phyloP scores from a whole-genome alignment of 2,888 invertebrate genomes.

The Asteroscopus sphinx region DNA sequence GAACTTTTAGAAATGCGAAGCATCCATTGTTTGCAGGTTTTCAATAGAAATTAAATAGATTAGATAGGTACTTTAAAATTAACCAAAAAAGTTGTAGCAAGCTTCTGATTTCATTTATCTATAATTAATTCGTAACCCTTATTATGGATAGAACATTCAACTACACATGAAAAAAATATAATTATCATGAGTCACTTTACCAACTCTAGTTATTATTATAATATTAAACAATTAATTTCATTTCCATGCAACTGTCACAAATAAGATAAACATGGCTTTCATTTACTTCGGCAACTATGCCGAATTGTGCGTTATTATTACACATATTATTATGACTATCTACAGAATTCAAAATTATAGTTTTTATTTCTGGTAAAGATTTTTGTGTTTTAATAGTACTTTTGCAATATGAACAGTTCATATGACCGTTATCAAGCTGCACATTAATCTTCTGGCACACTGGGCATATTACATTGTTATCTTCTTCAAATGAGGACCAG shows the following conservation, averaged over 20 bases:
- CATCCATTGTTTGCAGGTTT: too few species aligned
- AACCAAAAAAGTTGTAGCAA: too few species aligned
- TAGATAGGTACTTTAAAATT: too few species aligned
- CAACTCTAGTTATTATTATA: background rate
- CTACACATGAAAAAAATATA: too few species aligned
- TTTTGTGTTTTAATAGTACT: constrained; percentile 69
- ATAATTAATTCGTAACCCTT: too few species aligned
- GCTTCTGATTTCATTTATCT: too few species aligned
- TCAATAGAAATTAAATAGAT: too few species aligned
- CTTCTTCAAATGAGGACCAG: constrained; percentile 78
- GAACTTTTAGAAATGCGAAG: too few species aligned
- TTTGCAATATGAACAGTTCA: constrained; percentile 79
- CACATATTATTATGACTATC: constrained; percentile 75
- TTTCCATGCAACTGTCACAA: constrained; percentile 79
- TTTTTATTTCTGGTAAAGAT: constrained; percentile 71
- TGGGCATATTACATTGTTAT: constrained; percentile 85
- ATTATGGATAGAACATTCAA: too few species aligned
- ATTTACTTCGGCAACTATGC: constrained; percentile 69
- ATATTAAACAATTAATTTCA: constrained; percentile 64
- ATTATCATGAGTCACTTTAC: too few species aligned
- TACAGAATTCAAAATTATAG: constrained; percentile 65
- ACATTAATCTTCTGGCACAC: constrained; percentile 84
- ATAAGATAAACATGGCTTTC: constrained; percentile 80
- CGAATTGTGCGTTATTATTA: constrained; percentile 72
- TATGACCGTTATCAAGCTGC: constrained; percentile 53